Conservation (phyloP, 2,797 vertebrate genomes). For the Acipenser oxyrinchus region DNA sequence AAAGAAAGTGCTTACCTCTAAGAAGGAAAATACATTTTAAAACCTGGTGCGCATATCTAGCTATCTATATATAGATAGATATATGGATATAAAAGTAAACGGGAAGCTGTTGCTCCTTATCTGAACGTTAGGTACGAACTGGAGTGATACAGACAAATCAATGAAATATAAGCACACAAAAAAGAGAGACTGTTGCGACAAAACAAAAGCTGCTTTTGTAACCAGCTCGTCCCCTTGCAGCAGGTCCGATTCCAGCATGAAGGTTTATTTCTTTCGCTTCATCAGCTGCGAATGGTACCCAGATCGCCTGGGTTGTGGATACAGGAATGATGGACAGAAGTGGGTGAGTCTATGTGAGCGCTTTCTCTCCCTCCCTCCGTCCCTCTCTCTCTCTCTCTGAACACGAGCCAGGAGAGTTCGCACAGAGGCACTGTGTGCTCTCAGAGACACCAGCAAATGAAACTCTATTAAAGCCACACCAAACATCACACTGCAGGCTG, state of each 20-base stretch:
- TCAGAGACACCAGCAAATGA: neutral
- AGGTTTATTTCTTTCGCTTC: constrained; percentile 16
- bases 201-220: too few species aligned
- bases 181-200: neutral
- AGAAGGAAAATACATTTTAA: neutral
- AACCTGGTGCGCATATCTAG: too few species aligned
- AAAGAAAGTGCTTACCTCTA: constrained; percentile 1
- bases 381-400: constrained; percentile 11
- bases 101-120: neutral
- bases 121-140: too few species aligned
- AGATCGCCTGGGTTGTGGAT: constrained; percentile 13
- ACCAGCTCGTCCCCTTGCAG: neutral
- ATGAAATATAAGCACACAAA: neutral
- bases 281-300: constrained; percentile 21
- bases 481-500: too few species aligned
- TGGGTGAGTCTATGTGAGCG: neutral
- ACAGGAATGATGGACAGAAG: constrained; percentile 19
- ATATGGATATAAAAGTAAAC: constrained; percentile 7
- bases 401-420: neutral
- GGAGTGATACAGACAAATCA: neutral
- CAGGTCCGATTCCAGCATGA: neutral
- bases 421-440: constrained; percentile 15
- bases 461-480: too few species aligned
- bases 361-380: neutral
- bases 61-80: too few species aligned